A percentile compares a stretch with the other conserved stretches of the same genome.
phyloP scores from a whole-genome alignment of 2,888 invertebrate genomes.

The Epiblema foenella region DNA sequence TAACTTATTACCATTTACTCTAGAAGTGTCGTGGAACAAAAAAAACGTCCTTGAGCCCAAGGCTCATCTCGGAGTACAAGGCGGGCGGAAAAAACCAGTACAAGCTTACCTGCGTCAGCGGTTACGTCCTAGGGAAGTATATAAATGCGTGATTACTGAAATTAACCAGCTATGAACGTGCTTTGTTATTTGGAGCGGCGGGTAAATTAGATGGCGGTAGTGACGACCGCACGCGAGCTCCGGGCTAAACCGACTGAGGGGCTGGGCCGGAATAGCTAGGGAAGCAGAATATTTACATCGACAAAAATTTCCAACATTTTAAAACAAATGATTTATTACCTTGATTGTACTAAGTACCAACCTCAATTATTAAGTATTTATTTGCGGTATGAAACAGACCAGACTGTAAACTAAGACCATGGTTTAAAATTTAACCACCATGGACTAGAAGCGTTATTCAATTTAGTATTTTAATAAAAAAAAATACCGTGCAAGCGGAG shows the following conservation, averaged over 20 bases:
- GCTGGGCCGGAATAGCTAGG: conserved; percentile 61
- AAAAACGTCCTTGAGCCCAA: conserved; percentile 55
- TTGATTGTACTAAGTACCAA: too few species aligned
- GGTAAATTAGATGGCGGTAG: conserved; percentile 58
- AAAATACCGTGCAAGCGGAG: too few species aligned
- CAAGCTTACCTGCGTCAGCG: conserved; percentile 16
- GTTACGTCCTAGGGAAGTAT: conserved; percentile 21
- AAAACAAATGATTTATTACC: too few species aligned
- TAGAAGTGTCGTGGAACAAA: conserved; percentile 43
- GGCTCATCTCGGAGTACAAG: not conserved
- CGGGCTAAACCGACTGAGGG: conserved; percentile 70
- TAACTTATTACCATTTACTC: conserved; percentile 30
- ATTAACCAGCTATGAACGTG: not conserved
- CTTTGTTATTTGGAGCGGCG: conserved; percentile 6
- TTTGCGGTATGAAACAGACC: too few species aligned
- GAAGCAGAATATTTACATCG: conserved; percentile 48
- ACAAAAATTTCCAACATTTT: conserved; percentile 1
- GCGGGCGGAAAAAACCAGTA: not conserved
- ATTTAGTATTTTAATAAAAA: too few species aligned
- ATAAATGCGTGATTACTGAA: not conserved
- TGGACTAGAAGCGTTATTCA: too few species aligned
- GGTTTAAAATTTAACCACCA: too few species aligned
- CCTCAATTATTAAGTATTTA: too few species aligned
- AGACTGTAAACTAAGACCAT: too few species aligned
- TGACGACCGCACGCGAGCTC: conserved; percentile 60